Evolutionary conservation across 1,140 invertebrate species (phyloP).

Genomic region (Venturia canescens): DNA sequence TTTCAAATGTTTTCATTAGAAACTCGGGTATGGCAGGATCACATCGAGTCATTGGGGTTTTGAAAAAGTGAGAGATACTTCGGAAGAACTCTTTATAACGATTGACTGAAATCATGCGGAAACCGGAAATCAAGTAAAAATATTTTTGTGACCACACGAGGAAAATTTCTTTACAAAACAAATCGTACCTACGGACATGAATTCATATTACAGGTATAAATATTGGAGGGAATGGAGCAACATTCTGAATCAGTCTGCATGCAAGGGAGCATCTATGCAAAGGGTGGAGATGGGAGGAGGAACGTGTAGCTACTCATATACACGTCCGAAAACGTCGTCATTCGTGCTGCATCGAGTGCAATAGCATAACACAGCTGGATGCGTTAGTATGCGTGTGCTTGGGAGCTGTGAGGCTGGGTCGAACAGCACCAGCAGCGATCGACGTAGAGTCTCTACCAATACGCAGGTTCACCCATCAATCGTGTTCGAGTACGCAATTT

Average conservation of each 20-base stretch:
- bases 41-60: too few relatives aligned
- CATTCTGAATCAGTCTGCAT: constrained; percentile 21
- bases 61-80: not conserved
- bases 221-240: not conserved
- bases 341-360: constrained; percentile 16
- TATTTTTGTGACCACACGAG: not conserved
- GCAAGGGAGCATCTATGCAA: constrained; percentile 5
- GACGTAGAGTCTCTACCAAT: constrained; percentile 36
- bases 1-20: too few relatives aligned
- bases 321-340: constrained; percentile 36
- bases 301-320: not conserved
- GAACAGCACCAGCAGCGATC: constrained; percentile 17
- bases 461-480: constrained; percentile 61
- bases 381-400: constrained; percentile 16
- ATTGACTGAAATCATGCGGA: too few relatives aligned
- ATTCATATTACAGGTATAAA: not conserved
- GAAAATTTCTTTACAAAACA: constrained; percentile 13
- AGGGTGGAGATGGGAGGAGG: not conserved
- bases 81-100: too few relatives aligned
- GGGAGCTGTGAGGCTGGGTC: not conserved
- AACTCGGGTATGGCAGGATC: too few relatives aligned
- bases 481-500: constrained; percentile 61
- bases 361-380: not conserved
- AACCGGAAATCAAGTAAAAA: not conserved
- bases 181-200: not conserved